A percentile compares a stretch with the other conserved stretches of the same genome.
phyloP scores from a whole-genome alignment of 2,797 vertebrate genomes.

The Coccyzus lansbergi region DNA sequence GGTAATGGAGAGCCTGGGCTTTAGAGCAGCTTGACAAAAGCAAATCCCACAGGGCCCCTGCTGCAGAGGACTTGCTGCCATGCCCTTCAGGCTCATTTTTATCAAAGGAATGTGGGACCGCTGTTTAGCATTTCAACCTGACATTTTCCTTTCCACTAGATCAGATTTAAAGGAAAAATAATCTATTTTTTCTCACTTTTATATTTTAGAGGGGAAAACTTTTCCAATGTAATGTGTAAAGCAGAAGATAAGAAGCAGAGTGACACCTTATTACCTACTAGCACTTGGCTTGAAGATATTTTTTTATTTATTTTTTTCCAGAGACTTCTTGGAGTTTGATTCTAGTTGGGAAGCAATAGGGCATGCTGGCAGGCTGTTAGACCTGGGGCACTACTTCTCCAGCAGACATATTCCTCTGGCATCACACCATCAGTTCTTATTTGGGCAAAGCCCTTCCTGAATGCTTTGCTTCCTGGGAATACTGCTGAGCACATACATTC shows the following conservation, averaged over 20 bases:
- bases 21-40: not conserved
- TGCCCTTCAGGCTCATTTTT: not conserved
- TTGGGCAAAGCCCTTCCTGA: not conserved
- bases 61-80: not conserved
- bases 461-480: not conserved
- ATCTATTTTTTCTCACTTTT: not conserved
- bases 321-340: not conserved
- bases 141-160: not conserved
- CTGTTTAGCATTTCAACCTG: not conserved
- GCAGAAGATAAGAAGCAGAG: not conserved
- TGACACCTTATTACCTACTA: not conserved
- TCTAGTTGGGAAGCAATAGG: accelerated
- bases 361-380: not conserved
- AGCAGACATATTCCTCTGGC: not conserved
- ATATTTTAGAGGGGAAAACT: not conserved
- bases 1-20: not conserved
- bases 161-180: not conserved
- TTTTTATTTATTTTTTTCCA: not conserved
- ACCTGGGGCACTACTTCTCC: not conserved
- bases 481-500: not conserved
- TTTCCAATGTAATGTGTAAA: not conserved
- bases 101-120: not conserved
- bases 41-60: not conserved
- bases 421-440: not conserved
- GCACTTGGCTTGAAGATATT: not conserved